These are phyloP conservation scores for Fragariocoptes setiger DNA, from an alignment of 1,140 invertebrate genomes.

Conservation along the genomic window DNA sequence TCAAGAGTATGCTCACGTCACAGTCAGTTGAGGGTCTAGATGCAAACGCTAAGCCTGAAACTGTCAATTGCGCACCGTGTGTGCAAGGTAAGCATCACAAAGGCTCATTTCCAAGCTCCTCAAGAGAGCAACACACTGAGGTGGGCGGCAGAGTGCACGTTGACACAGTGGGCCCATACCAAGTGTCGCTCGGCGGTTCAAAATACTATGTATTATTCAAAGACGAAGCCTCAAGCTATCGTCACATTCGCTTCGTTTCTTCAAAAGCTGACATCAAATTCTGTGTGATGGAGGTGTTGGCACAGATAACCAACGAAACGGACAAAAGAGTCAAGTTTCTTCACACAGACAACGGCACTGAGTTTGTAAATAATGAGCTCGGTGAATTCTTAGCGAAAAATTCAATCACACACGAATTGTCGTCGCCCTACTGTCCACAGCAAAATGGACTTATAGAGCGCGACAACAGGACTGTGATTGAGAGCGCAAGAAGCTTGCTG, in stretches of 20 bases:
- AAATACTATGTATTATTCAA: constrained; percentile 7
- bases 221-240: constrained; percentile 4
- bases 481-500: constrained; percentile 8
- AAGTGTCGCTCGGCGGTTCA: neutral
- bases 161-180: neutral
- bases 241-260: constrained; percentile 3
- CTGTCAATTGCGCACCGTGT: too few relatives aligned
- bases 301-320: constrained; percentile 1
- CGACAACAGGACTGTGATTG: constrained; percentile 16
- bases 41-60: too few relatives aligned
- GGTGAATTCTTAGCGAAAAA: constrained; percentile 1
- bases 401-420: constrained; percentile 14
- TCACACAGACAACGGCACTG: constrained; percentile 5
- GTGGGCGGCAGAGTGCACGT: neutral
- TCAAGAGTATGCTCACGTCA: too few relatives aligned
- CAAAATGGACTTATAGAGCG: constrained; percentile 18
- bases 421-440: constrained; percentile 16
- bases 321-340: constrained; percentile 2
- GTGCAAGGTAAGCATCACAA: too few relatives aligned
- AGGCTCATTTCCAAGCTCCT: too few relatives aligned
- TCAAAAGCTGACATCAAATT: constrained; percentile 3
- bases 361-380: constrained; percentile 6
- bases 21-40: too few relatives aligned
- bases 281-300: neutral
- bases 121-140: too few relatives aligned